phyloP scores from a whole-genome alignment of 2,797 vertebrate genomes.

The Diceros bicornis region DNA sequence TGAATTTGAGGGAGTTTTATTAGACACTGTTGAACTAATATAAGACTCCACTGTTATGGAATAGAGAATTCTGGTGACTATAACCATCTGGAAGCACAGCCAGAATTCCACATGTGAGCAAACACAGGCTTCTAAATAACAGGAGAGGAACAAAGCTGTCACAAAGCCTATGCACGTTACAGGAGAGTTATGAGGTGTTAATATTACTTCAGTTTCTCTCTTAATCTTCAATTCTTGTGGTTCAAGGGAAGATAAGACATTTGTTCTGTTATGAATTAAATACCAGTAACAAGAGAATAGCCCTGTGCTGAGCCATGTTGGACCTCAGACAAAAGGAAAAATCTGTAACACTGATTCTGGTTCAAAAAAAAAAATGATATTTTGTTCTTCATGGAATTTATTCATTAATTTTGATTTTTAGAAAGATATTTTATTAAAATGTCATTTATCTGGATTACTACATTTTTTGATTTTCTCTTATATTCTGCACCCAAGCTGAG shows the following conservation, averaged over 20 bases:
- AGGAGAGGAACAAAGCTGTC: background rate
- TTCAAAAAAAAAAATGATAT: background rate
- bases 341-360: background rate
- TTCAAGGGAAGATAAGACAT: background rate
- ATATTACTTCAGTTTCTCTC: background rate
- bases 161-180: background rate
- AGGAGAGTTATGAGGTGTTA: background rate
- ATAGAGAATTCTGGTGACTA: background rate
- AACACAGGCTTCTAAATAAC: background rate
- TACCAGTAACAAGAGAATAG: background rate
- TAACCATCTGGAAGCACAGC: background rate
- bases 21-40: background rate
- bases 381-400: slow-evolving; percentile 34
- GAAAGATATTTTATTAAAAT: background rate
- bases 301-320: background rate
- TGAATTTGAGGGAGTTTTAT: background rate
- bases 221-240: background rate
- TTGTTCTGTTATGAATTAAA: background rate
- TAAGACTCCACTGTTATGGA: background rate
- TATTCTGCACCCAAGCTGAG: background rate
- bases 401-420: background rate
- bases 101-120: background rate
- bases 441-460: background rate
- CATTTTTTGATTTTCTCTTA: background rate
- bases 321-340: background rate